Percentiles rank a stretch among this genome's conserved stretches.
These are phyloP conservation scores for Boloria selene DNA, from an alignment of 2,888 invertebrate species.

Conservation along the genomic window DNA sequence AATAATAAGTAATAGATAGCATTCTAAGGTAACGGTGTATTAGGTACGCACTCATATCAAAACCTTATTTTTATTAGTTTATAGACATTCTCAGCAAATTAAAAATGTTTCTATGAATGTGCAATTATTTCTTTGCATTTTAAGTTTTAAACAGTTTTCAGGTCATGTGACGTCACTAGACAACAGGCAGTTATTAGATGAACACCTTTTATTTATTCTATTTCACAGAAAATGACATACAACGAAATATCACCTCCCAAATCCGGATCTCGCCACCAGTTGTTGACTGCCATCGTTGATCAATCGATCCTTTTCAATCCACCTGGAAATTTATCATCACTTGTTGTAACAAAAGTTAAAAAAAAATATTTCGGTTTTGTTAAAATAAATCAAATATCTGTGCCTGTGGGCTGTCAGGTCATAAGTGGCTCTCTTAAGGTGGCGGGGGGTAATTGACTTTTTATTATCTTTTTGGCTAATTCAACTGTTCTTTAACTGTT, in stretches of 20 bases:
- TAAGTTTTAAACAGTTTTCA: background rate
- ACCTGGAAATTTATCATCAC: slow-evolving; percentile 3
- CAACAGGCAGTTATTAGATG: background rate
- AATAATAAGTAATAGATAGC: no score
- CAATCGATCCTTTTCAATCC: background rate
- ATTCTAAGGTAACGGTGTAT: no score
- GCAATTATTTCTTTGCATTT: background rate
- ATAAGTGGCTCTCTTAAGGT: no score
- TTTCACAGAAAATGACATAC: slow-evolving; percentile 31
- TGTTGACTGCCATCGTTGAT: slow-evolving; percentile 50
- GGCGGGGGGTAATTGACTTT: no score
- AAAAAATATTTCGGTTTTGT: background rate
- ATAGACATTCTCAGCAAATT: no score
- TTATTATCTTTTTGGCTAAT: no score
- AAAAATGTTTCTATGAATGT: no score
- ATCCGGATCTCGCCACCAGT: slow-evolving; percentile 63
- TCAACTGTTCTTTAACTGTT: background rate
- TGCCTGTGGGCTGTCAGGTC: no score
- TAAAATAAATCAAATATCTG: background rate
- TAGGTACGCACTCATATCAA: no score
- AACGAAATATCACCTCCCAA: slow-evolving; percentile 57
- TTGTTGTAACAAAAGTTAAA: no score
- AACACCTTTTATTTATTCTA: background rate
- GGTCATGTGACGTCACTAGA: background rate
- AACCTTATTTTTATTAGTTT: no score